Evolutionary conservation across 2,888 invertebrate genomes (phyloP), one percentile per base, ranked within the genome.

Genomic region (Hypomecis atomaria): DNA sequence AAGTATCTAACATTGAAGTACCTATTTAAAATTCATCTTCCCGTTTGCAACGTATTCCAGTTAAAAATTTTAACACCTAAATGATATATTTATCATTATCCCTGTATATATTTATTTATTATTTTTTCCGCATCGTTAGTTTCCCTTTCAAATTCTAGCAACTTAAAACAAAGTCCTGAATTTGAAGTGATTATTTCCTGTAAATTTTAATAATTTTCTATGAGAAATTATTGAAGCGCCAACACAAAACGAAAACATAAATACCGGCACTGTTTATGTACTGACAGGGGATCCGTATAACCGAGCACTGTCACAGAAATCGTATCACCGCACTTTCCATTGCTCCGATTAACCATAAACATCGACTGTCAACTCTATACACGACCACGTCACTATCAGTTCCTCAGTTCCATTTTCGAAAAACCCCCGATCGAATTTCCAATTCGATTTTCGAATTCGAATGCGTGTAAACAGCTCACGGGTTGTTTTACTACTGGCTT

Each of bases 381-480:
- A 36, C 44, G 11, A 55, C 60, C 67, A 66, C 75, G 68, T 66
- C 68, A 73, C 69, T 71, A 72, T 48, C 33, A 69, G 59, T 74
- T 69, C 69, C 67, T 48, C 33, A 69, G 59, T 74, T 69, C 70
- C 67, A 69, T 76, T 75, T 74, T 75, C 67, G 70, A 73, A 78
- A 76, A 74, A 71, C 73, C 42, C 34, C 33, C 10, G 33, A 58
- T 61, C 60, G 57, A 57, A 42, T 52, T 40, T 37, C 38, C 33
- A 53, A 58, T 75, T 72, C 71, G 69, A 71, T 73, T 69, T 75
- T 78, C 74, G 79, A 77, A 80, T 75, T 79, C 74, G 79, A 77
- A 80, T 65, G 81, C 90, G 90, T 90, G 89, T 82, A 81, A 78
- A 66, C 89, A 70, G 78, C 71, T 69, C 88, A 85, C 85, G 79